phyloP scores from a whole-genome alignment of 2,113 vertebrate genomes.

The Upupa epops region DNA sequence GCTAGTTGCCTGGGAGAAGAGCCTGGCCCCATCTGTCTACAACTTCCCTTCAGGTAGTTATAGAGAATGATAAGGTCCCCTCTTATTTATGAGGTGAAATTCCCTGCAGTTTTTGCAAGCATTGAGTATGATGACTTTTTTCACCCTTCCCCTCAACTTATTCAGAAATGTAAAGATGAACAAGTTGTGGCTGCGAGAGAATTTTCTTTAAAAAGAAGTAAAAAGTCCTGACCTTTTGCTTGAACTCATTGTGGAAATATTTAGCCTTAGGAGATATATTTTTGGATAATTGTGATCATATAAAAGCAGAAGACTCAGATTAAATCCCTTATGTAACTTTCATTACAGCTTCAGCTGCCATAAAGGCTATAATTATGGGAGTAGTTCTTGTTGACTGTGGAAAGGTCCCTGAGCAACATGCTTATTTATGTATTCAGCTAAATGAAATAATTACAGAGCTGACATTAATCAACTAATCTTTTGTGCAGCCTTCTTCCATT shows the following conservation, averaged over 20 bases:
- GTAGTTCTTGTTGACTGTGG: constrained; percentile 19
- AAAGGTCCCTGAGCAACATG: constrained; percentile 33
- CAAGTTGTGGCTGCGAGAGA: neutral
- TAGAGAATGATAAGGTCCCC: no score
- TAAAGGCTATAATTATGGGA: constrained; percentile 43
- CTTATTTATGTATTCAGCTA: constrained; percentile 27
- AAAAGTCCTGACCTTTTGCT: constrained; percentile 21
- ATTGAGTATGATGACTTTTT: neutral
- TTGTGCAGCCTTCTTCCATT: neutral
- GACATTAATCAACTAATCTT: neutral
- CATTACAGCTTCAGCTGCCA: constrained; percentile 27
- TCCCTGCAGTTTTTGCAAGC: neutral
- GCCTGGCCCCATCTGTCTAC: no score
- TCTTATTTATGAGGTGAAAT: neutral
- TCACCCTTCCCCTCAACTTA: neutral
- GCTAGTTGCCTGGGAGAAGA: no score
- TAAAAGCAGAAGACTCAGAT: constrained; percentile 8
- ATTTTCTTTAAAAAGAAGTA: neutral
- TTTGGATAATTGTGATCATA: constrained; percentile 27
- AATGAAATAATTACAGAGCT: constrained; percentile 56
- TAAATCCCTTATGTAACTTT: constrained; percentile 46
- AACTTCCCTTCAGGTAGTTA: no score
- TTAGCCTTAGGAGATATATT: constrained; percentile 23
- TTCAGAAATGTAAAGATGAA: neutral
- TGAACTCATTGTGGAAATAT: neutral